Evolutionary conservation across 1,140 invertebrate genomes (phyloP).

Genomic region (Trypoxylus dichotomus): DNA sequence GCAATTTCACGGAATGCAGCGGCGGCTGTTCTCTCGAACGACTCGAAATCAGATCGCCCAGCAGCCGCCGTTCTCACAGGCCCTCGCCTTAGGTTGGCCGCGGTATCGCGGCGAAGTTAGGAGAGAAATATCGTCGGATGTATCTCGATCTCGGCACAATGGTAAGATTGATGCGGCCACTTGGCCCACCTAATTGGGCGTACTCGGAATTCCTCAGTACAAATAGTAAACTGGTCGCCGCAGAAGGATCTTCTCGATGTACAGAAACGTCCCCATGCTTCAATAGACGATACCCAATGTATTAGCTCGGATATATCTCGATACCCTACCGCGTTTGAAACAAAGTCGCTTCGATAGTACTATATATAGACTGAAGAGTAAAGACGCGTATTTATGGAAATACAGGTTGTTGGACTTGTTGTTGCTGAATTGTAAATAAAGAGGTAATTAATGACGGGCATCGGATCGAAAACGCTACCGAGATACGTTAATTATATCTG

Average conservation of each 20-base stretch:
- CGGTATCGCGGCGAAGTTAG: background rate
- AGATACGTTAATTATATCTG: too few relatives aligned
- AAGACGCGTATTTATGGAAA: too few relatives aligned
- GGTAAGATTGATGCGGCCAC: slow-evolving; percentile 13
- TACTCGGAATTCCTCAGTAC: background rate
- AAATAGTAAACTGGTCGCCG: background rate
- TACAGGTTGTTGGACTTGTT: too few relatives aligned
- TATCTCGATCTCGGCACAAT: slow-evolving; percentile 5
- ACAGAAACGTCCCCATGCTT: background rate
- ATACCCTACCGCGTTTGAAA: too few relatives aligned
- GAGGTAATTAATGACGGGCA: too few relatives aligned
- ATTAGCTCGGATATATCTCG: too few relatives aligned
- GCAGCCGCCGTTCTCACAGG: background rate
- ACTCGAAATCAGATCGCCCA: background rate
- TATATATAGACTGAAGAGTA: too few relatives aligned
- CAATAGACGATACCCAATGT: too few relatives aligned
- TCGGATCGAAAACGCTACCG: too few relatives aligned
- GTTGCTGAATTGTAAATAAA: too few relatives aligned
- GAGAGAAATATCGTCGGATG: background rate
- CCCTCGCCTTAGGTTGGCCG: background rate
- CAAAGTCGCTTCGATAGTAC: too few relatives aligned
- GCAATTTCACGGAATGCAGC: slow-evolving; percentile 15
- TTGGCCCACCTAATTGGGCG: slow-evolving; percentile 20
- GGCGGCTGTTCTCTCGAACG: background rate
- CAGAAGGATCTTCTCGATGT: background rate